A percentile compares a stretch with the other conserved stretches of the same genome.
These are phyloP conservation scores for Polyommatus iphigenia DNA, from an alignment of 2,888 invertebrate genomes.

Conservation along the genomic window DNA sequence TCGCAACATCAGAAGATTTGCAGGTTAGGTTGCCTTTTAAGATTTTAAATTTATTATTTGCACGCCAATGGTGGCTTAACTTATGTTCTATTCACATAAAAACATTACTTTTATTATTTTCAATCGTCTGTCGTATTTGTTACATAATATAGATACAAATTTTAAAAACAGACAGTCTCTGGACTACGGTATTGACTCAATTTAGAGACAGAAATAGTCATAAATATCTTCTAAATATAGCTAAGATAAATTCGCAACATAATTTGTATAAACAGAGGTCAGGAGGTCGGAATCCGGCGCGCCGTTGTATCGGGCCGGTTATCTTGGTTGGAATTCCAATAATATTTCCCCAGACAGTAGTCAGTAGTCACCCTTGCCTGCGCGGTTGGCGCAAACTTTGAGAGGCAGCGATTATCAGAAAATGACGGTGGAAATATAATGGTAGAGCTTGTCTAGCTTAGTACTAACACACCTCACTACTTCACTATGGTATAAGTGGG, in stretches of 20 bases:
- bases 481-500: too few relatives aligned
- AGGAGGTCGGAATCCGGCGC: constrained; percentile 54
- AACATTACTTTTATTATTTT: too few relatives aligned
- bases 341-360: constrained; percentile 64
- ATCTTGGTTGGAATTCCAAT: constrained; percentile 69
- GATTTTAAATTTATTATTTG: too few relatives aligned
- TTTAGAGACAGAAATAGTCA: background rate
- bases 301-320: constrained; percentile 54
- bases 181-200: background rate
- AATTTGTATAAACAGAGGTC: constrained; percentile 42
- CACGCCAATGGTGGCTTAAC: too few relatives aligned
- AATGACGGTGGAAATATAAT: background rate
- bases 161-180: background rate
- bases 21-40: too few relatives aligned
- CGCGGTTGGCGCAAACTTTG: constrained; percentile 42
- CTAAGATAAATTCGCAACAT: background rate
- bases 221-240: background rate
- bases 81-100: too few relatives aligned
- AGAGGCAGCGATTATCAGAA: constrained; percentile 32
- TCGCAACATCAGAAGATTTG: too few relatives aligned
- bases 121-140: too few relatives aligned
- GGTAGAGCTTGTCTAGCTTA: background rate
- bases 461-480: too few relatives aligned
- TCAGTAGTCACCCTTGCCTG: constrained; percentile 47
- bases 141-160: too few relatives aligned